Evolutionary conservation across 2,113 vertebrate species (phyloP).

Genomic region (Epinephelus fuscoguttatus): DNA sequence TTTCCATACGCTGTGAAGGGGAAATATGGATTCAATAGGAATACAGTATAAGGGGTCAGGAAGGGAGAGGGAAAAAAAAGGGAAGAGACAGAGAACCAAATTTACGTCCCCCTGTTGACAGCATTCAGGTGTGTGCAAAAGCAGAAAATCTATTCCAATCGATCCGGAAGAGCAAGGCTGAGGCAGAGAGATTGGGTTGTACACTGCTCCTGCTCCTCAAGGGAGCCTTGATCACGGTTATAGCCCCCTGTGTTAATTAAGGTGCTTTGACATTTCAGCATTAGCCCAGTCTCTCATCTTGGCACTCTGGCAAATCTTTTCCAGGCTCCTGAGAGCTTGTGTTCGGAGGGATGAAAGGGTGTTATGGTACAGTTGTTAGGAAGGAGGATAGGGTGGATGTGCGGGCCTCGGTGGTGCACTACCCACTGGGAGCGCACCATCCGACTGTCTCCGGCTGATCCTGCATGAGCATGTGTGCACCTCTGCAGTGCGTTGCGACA

Average conservation of each 20-base stretch:
- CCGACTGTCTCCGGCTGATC: conserved; percentile 59
- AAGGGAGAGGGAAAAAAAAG: conserved; percentile 14
- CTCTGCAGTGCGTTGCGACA: conserved; percentile 34
- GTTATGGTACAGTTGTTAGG: conserved; percentile 63
- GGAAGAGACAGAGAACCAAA: conserved; percentile 62
- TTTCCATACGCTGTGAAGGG: conserved; percentile 56
- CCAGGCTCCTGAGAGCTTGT: conserved; percentile 63
- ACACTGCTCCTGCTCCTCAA: conserved; percentile 68
- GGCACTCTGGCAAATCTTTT: conserved; percentile 74
- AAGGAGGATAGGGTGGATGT: conserved; percentile 33
- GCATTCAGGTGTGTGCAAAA: conserved; percentile 83
- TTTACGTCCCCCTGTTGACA: conserved; percentile 79
- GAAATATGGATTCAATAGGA: conserved; percentile 70
- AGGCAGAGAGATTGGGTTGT: conserved; percentile 74
- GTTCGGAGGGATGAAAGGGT: conserved; percentile 61
- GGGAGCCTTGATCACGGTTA: conserved; percentile 82
- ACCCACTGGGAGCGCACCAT: conserved; percentile 40
- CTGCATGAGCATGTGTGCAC: conserved; percentile 2
- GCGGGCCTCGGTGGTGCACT: conserved; percentile 33
- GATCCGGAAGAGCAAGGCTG: conserved; percentile 73
- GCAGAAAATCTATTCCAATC: conserved; percentile 83
- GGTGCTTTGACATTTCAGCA: conserved; percentile 81
- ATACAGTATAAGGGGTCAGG: conserved; percentile 50
- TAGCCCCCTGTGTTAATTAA: conserved; percentile 84
- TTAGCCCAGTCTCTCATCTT: conserved; percentile 74